Base-by-base conservation (phyloP, 2,888 invertebrate species). In the Pomacea canaliculata region DNA sequence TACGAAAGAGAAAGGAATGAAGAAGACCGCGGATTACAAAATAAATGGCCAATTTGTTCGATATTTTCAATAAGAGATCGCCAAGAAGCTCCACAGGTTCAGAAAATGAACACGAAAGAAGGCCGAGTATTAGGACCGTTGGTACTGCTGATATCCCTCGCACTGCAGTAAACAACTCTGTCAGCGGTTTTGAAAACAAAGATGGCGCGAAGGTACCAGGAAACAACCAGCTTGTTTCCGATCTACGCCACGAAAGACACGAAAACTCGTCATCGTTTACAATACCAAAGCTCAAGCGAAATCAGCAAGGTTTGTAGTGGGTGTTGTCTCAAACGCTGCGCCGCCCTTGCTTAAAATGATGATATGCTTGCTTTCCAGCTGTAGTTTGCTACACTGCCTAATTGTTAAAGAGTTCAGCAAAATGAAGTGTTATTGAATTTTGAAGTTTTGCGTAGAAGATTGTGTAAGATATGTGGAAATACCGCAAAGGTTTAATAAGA, bases 1-100 rank as follows among this genome's bases (percentile, higher is more conserved):
- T 70, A 51, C 46, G 69, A 70, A 23, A 70, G 59, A 37, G 56
- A 77, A 68, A 66, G 63, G 23, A 56, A n/a, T 51, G 66, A 69
- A 71, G 70, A 74, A 73, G 73, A 69, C 73, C 62, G 68, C 49
- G 51, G 27, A 77, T 70, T 48, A 66, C 60, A 66, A 74, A 51
- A 76, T 77, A 73, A 73, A 81, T 81, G 80, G 80, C 79, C 68
- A 81, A 81, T 79, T 76, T 81, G 65, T 81, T 81, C 51, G 80
- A 81, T 73, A 81, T 77, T 73, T 77, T 77, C 70, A 73, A 59
- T 73, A 73, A 23, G 48, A 73, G 73, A 60, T 67, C 66, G n/a
- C 18, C 67, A 48, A 66, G 51, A 60, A 73, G 73, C 60, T 37
- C 65, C 66, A 67, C 56, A n/a, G 67, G 27, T 37, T 12, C 73